Conservation (phyloP, 2,113 vertebrate genomes). For the Connochaetes taurinus region DNA sequence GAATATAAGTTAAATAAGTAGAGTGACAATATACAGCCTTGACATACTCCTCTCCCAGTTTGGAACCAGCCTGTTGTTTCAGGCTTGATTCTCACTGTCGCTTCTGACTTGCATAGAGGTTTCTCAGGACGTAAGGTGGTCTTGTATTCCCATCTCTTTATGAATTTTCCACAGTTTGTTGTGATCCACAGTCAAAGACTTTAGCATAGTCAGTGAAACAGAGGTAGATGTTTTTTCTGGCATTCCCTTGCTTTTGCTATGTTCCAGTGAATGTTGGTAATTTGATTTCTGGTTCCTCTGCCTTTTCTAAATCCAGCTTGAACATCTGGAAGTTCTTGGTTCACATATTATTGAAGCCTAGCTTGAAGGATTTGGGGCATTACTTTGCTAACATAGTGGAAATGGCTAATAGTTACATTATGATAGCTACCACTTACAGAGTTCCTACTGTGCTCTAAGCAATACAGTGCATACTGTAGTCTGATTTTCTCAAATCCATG, state of each 20-base stretch:
- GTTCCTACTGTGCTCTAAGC: not conserved
- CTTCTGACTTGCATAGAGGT: not conserved
- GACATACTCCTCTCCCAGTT: not conserved
- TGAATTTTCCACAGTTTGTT: not conserved
- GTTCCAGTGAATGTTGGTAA: not conserved
- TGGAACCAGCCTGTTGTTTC: not conserved
- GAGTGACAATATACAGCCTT: not conserved
- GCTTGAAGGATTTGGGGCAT: not conserved
- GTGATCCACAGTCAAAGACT: not conserved
- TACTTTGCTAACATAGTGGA: not conserved
- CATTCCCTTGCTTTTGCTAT: not conserved
- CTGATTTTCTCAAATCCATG: not conserved
- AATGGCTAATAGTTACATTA: not conserved
- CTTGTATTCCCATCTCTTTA: not conserved
- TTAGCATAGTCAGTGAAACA: not conserved
- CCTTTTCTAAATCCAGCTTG: not conserved
- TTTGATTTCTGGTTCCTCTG: not conserved
- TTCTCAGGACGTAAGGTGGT: not conserved
- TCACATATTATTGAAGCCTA: not conserved
- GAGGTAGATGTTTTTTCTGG: not conserved
- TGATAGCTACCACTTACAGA: not conserved
- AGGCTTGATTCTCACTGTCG: not conserved
- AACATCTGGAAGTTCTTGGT: not conserved
- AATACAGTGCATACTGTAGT: not conserved
- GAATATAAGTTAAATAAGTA: not conserved